Evolutionary conservation across 2,113 vertebrate genomes (phyloP), one percentile per base, ranked within the genome.

Genomic region (Myotis brandtii): DNA sequence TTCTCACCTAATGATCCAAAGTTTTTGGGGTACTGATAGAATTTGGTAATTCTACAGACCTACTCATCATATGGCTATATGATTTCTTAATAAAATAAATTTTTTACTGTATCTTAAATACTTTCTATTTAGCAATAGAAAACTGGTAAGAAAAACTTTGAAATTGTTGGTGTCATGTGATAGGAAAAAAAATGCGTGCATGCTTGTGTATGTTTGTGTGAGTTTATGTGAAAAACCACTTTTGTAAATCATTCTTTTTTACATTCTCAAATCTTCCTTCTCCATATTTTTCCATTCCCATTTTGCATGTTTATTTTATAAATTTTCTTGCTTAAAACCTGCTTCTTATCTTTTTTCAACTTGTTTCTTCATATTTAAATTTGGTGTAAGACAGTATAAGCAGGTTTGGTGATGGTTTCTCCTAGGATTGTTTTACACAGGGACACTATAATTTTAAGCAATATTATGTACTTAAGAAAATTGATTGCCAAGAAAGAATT

Each of bases 391-490:
- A 25, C 2, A 72, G 23, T 48, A 73, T 48, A 37, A 66, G 16
- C 7, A 66, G 1, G 0, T 16, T 48, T 6, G 7, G 20, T 11
- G 50, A 54, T n/a, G 7, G 3, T 32, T 27, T 14, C 5, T 17
- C 18, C 3, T 30, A 75, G 13, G 25, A 6, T 56, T 86, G n/a
- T 59, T 87, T 90, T 43, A 17, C 37, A 43, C 6, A 37, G 9
- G 10, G 4, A 23, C 9, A 6, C 46, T 14, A 18, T 64, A 7
- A 52, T 37, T 30, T 72, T 70, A 69, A 67, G 16, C 18, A 84
- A 37, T 23, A 54, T 3, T 70, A 32, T 7, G 3, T 37, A 91
- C 62, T 64, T 70, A 11, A 17, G 37, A 59, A 87, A 48, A 66
- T 84, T 23, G 13, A 88, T 83, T 69, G 27, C 27, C n/a, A 77